These are phyloP conservation scores for Tamias sibiricus DNA, from an alignment of 2,113 vertebrate genomes.

Conservation along the genomic window DNA sequence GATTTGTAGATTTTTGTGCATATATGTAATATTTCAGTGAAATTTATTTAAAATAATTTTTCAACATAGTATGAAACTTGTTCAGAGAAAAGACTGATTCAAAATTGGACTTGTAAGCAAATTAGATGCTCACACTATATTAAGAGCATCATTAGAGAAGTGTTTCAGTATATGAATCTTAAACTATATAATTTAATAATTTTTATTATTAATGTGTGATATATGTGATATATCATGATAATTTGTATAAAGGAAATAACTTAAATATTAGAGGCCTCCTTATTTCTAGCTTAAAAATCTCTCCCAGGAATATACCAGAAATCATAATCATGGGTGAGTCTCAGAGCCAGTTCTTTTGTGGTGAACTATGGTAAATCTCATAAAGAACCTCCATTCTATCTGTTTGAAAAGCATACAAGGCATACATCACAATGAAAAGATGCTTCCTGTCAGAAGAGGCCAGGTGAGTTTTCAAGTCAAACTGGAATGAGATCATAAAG, in stretches of 20 bases:
- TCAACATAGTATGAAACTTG: not conserved
- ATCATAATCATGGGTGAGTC: not conserved
- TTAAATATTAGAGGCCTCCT: not conserved
- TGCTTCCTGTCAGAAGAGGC: not conserved
- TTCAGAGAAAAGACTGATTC: not conserved
- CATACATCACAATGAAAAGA: not conserved
- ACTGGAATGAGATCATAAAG: not conserved
- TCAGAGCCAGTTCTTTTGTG: not conserved
- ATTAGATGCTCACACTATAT: not conserved
- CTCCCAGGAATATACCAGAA: not conserved
- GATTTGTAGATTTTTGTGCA: not conserved
- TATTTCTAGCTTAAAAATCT: not conserved
- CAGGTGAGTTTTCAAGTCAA: not conserved
- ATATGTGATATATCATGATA: not conserved
- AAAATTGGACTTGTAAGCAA: not conserved
- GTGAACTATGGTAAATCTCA: not conserved
- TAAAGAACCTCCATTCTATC: not conserved
- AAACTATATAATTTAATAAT: not conserved
- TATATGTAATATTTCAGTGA: not conserved
- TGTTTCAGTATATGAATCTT: not conserved
- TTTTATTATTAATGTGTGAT: not conserved
- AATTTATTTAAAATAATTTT: not conserved
- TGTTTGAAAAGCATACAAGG: not conserved
- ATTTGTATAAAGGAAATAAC: not conserved
- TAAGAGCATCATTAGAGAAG: not conserved